Evolutionary conservation across 2,113 vertebrate species (phyloP).

Genomic region (Muntiacus reevesi): DNA sequence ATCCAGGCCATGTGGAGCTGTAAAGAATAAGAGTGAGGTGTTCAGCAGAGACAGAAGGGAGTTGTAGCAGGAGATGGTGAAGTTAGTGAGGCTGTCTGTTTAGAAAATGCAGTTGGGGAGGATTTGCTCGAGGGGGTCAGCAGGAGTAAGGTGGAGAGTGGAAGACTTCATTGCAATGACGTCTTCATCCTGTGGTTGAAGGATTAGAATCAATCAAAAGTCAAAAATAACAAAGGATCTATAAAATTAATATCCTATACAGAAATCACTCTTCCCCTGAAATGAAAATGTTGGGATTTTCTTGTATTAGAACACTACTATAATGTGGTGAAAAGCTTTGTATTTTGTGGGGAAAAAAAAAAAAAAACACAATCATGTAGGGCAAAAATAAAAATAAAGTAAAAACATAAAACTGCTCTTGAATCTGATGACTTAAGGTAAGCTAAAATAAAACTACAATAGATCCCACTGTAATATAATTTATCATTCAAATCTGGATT

Average conservation of each 20-base stretch:
- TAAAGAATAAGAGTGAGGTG: neutral
- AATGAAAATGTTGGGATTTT: conserved; percentile 62
- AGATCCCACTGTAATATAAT: neutral
- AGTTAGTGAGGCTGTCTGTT: neutral
- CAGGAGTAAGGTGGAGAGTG: neutral
- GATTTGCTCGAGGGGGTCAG: neutral
- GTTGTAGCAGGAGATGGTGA: neutral
- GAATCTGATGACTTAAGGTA: neutral
- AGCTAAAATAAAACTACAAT: neutral
- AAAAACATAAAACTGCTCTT: neutral
- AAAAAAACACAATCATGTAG: conserved; percentile 49
- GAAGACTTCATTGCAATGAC: neutral
- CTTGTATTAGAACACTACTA: conserved; percentile 33
- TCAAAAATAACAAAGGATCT: neutral
- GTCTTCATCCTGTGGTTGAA: neutral
- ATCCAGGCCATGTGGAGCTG: conserved; percentile 66
- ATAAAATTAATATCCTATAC: neutral
- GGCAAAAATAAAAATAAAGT: neutral
- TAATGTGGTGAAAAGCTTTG: conserved; percentile 53
- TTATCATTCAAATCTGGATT: neutral
- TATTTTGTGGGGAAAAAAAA: conserved; percentile 52
- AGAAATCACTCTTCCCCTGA: neutral
- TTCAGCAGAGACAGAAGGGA: neutral
- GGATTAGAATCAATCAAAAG: neutral
- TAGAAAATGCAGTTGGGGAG: neutral